Evolutionary conservation across 1,140 invertebrate genomes (phyloP), one percentile per base, ranked within the genome.

Genomic region (Coptotermes formosanus): DNA sequence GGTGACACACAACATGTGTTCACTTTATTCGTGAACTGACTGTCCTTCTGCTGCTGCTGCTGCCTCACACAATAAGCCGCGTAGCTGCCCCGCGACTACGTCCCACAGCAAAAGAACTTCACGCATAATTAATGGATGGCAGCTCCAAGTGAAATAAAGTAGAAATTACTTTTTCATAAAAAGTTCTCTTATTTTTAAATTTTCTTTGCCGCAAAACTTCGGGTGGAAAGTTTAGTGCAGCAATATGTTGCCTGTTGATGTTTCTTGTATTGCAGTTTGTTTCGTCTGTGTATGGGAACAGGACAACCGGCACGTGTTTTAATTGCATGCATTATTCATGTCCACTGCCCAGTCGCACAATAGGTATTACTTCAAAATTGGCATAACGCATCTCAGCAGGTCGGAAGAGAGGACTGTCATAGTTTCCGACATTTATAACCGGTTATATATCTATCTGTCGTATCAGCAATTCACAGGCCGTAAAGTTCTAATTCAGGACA

Each of bases 291-390:
- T 21, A 55, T 55, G 52, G 21, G 16, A 55, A 19, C 64, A 75
- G 64, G 25, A 7, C 25, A 30, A 11, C 16, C 9, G 64, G 3
- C 64, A 75, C n/a, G 64, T 30, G 64, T 75, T 75, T n/a, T 75
- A 75, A 75, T 75, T 75, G 64, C 64, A 75, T 75, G 64, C 64
- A 75, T 75, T 75, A 75, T 75, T 75, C 64, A 75, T 75, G 64
- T 2, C 6, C 6, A 30, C 64, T 30, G 14, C 16, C 14, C 25
- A 6, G 64, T 75, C 64, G 8, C 64, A 75, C 64, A 14, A 25
- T 11, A 16, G 25, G n/a, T 75, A 25, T 30, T 30, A 30, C 59
- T 64, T 64, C 25, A 64, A 64, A 64, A 64, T 64, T 64, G 25
- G 59, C 11, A 64, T 19, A 64, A 64, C 59, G 64, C 25, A 30